Base-by-base conservation (phyloP, 1,140 invertebrate genomes). In the Bombus balteatus region DNA sequence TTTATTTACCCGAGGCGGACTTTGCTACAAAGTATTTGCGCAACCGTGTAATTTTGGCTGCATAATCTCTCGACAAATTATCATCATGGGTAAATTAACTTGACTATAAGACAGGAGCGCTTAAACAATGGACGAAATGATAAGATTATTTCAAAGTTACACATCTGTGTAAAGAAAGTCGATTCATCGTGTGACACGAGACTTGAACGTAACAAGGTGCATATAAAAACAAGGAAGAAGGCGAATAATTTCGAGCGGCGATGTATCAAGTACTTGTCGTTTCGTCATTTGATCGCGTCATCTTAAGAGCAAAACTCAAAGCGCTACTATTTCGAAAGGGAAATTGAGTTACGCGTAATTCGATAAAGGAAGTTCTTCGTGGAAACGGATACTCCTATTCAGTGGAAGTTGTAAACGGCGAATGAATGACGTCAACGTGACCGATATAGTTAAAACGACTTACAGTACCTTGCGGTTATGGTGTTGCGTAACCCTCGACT, bases 351-450 rank as follows among this genome's bases (percentile, higher is more conserved):
- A 41, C 18, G 66, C 25, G 53, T 81, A 73, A 81, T 81, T 73
- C 68, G 70, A 81, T 83, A 70, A 83, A 78, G 65, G 62, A 57
- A 78, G 37, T 78, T 47, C 25, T 62, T 57, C 28, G 66, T 66
- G 28, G 59, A 76, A 76, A 53, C 62, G 72, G 43, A 76, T 65
- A 68, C 81, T 76, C 41, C 43, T 75, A 47, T 71, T 28, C 25
- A 1, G 34, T 41, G 68, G 53, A 62, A 72, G 57, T 73, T n/a
- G 76, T 57, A 72, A 72, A 62, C 76, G 47, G 39, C 73, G 28
- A 83, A 65, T 18, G 75, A 66, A 34, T 76, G 80, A 87, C 75
- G 81, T 88, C 66, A 79, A 59, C 18, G 47, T 43, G 79, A 72
- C 70, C 85, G 68, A 81, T 77, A 86, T 72, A 57, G 41, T 32